Percentiles rank a stretch among this genome's conserved stretches.
phyloP scores from a whole-genome alignment of 1,140 invertebrate genomes.

The Zaprionus africanus region DNA sequence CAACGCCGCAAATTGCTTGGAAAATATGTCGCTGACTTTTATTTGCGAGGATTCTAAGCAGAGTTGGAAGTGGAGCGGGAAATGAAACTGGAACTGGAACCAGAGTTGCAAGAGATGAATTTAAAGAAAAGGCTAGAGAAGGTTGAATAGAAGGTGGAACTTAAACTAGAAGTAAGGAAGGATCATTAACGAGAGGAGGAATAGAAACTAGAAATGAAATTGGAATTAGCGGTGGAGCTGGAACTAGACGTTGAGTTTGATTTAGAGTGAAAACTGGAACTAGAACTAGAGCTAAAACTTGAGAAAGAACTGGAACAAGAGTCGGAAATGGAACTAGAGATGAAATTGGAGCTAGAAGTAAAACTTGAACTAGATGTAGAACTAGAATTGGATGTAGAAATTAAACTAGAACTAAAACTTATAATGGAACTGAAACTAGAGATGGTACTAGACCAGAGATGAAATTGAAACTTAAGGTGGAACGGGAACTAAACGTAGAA shows the following conservation, averaged over 20 bases:
- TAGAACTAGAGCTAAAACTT: no score
- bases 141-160: not conserved
- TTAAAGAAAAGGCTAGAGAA: not conserved
- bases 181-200: no score
- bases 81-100: not conserved
- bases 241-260: not conserved
- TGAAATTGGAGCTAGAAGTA: not conserved
- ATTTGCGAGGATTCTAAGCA: constrained; percentile 26
- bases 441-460: no score
- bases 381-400: not conserved
- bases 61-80: not conserved
- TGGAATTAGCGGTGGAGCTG: no score
- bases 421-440: no score
- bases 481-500: not conserved
- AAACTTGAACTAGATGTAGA: not conserved
- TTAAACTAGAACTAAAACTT: not conserved
- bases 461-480: no score
- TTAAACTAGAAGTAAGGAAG: no score
- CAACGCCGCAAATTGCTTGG: constrained; percentile 63
- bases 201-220: no score
- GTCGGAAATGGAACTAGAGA: no score
- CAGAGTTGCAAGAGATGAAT: not conserved
- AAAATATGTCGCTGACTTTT: constrained; percentile 71
- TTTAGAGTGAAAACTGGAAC: no score
- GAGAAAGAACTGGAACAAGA: not conserved